These are phyloP conservation scores for Clarias magur DNA, from an alignment of 2,113 vertebrate species.

Conservation along the genomic window DNA sequence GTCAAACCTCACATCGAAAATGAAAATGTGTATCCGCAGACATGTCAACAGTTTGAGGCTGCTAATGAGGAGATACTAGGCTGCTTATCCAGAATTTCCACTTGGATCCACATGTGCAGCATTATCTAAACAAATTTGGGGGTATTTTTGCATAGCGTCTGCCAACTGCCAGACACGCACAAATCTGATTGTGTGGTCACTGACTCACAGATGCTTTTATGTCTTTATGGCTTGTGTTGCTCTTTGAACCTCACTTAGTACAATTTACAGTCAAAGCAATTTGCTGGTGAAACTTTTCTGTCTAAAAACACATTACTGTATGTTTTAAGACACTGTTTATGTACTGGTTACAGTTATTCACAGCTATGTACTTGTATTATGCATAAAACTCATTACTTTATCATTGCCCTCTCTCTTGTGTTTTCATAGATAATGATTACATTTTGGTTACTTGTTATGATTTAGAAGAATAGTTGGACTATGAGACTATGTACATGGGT, in stretches of 20 bases:
- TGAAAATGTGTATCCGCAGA: conserved; percentile 7
- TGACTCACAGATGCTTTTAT: background rate
- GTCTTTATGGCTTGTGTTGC: background rate
- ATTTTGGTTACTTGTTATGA: background rate
- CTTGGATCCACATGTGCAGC: background rate
- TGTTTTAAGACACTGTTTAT: background rate
- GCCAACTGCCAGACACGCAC: background rate
- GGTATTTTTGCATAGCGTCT: conserved; percentile 2
- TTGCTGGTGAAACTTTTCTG: background rate
- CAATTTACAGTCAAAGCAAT: background rate
- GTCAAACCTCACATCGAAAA: background rate
- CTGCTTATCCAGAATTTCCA: background rate
- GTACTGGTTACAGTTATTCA: background rate
- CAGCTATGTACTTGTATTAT: conserved; percentile 1
- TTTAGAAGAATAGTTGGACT: background rate
- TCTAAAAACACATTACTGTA: background rate
- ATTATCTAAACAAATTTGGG: conserved; percentile 18
- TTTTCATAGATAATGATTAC: background rate
- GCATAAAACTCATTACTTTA: background rate
- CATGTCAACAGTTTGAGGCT: background rate
- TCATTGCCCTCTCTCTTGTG: background rate
- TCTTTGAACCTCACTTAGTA: background rate
- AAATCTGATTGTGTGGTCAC: background rate
- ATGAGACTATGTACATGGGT: background rate
- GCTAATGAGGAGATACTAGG: background rate